Percentiles rank a stretch among this genome's conserved stretches.
These are phyloP conservation scores for Saimiri boliviensis DNA, from an alignment of 2,113 vertebrate species.

Conservation along the genomic window DNA sequence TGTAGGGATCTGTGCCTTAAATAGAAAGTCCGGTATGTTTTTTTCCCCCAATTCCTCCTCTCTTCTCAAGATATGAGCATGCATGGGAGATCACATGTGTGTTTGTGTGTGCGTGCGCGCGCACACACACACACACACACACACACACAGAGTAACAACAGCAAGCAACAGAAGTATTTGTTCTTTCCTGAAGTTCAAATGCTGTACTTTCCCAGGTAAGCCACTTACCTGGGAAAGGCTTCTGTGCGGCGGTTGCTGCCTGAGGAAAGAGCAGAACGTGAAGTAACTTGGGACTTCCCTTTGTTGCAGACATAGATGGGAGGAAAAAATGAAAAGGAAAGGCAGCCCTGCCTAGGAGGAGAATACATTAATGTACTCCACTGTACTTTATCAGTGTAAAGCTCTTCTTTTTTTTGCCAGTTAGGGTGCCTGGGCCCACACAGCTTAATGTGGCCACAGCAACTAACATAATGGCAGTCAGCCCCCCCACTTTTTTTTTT, in stretches of 20 bases:
- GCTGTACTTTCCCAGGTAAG: background rate
- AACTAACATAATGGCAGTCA: background rate
- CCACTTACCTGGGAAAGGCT: background rate
- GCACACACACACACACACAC: background rate
- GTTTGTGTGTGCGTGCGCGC: no score
- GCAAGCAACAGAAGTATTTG: background rate
- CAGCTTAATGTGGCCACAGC: background rate
- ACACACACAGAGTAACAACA: background rate
- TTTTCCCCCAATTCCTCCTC: background rate
- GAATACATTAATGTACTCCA: background rate
- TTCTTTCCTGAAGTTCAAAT: slow-evolving; percentile 1
- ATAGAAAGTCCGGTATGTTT: background rate
- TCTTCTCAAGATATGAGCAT: background rate
- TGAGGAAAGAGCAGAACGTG: background rate
- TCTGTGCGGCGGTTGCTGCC: background rate
- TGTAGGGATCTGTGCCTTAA: background rate
- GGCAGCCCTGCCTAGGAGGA: background rate
- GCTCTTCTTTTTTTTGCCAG: background rate
- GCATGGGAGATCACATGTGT: background rate
- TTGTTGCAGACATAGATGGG: background rate
- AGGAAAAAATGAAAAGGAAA: slow-evolving; percentile 15
- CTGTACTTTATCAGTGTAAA: background rate
- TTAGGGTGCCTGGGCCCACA: background rate
- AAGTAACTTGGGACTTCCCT: background rate
- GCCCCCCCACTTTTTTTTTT: background rate